Conservation (phyloP, 2,113 vertebrate species). For the Halcyon malimbica region DNA sequence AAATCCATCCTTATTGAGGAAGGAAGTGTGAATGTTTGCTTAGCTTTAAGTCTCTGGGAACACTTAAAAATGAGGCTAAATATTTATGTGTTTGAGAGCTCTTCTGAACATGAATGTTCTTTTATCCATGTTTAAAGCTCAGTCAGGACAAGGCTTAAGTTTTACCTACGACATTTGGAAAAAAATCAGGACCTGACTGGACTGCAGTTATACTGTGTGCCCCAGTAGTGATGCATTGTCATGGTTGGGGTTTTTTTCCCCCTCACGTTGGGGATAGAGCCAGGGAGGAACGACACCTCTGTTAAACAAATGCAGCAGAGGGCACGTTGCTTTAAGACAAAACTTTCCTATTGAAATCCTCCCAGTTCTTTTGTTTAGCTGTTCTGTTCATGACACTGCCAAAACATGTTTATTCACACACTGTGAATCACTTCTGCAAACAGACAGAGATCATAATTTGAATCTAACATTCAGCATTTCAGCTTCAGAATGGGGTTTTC, state of each 20-base stretch:
- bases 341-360: neutral
- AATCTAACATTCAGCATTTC: neutral
- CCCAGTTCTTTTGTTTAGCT: neutral
- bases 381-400: neutral
- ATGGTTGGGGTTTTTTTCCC: neutral
- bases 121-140: neutral
- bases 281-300: neutral
- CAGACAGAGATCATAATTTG: neutral
- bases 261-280: neutral
- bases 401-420: neutral
- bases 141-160: neutral
- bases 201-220: neutral
- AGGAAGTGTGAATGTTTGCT: slow-evolving; percentile 1
- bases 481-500: slow-evolving; percentile 7
- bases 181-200: neutral
- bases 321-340: neutral
- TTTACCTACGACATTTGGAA: neutral
- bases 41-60: neutral
- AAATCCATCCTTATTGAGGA: neutral
- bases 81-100: neutral
- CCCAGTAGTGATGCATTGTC: neutral
- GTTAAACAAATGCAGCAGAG: neutral
- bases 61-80: neutral
- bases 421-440: slow-evolving; percentile 21
- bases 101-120: neutral